Conservation (phyloP, 2,888 invertebrate species). For the Osmoderma eremita region DNA sequence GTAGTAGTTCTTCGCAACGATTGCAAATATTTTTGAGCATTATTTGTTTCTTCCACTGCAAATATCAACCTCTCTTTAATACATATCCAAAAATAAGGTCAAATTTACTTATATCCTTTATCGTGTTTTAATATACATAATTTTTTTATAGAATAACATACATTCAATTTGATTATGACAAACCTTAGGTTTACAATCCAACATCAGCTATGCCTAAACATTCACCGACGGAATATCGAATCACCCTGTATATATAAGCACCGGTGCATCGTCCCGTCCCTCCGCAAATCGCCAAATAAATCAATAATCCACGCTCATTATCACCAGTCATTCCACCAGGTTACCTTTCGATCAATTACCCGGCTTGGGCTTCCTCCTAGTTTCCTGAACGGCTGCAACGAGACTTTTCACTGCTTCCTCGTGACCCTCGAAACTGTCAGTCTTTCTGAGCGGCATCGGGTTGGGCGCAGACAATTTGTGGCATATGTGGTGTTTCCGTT, state of each 20-base stretch:
- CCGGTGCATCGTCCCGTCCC: not conserved
- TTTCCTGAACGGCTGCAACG: slow-evolving; percentile 75
- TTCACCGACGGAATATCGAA: not conserved
- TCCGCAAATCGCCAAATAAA: not conserved
- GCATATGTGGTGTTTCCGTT: slow-evolving; percentile 61
- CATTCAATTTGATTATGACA: not conserved
- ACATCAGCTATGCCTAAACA: not conserved
- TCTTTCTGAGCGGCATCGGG: slow-evolving; percentile 66
- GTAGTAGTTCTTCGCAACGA: too few species aligned
- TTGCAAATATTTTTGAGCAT: too few species aligned
- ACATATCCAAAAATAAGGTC: not conserved
- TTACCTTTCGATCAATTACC: slow-evolving; percentile 55
- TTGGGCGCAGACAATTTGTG: slow-evolving; percentile 56
- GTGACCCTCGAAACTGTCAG: slow-evolving; percentile 76
- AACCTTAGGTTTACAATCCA: not conserved
- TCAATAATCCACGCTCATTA: slow-evolving; percentile 29
- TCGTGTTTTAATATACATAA: not conserved
- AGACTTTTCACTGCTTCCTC: slow-evolving; percentile 75
- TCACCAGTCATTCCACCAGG: slow-evolving; percentile 26
- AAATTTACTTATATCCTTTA: not conserved
- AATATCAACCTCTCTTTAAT: not conserved
- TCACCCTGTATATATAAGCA: slow-evolving; percentile 24
- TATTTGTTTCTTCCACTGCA: too few species aligned
- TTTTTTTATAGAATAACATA: not conserved
- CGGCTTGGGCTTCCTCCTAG: slow-evolving; percentile 66